A percentile compares a stretch with the other conserved stretches of the same genome.
phyloP scores from a whole-genome alignment of 2,888 invertebrate species.

The Hirudinaria manillensis region DNA sequence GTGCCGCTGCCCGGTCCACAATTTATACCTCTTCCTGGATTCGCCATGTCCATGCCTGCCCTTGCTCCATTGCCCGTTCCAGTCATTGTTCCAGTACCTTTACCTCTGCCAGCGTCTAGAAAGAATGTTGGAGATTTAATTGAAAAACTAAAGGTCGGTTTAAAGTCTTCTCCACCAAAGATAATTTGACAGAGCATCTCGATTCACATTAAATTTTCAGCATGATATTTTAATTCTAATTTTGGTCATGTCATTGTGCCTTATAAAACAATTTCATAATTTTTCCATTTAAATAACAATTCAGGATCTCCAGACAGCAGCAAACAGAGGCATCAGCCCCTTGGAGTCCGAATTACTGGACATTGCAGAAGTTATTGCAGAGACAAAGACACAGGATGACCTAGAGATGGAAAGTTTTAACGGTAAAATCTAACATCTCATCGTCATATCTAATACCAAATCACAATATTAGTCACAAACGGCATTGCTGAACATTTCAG shows the following conservation, averaged over 20 bases:
- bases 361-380: constrained; percentile 27
- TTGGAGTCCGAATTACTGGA: constrained; percentile 29
- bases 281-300: background rate
- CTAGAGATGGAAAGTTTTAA: constrained; percentile 17
- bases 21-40: constrained; percentile 26
- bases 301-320: background rate
- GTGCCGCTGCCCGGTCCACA: constrained; percentile 30
- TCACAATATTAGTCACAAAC: background rate
- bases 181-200: too few species aligned
- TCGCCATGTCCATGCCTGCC: constrained; percentile 23
- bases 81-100: constrained; percentile 24
- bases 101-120: constrained; percentile 19
- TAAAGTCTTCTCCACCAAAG: too few species aligned
- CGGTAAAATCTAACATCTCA: background rate
- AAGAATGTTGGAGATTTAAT: constrained; percentile 20
- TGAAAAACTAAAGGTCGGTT: constrained; percentile 20
- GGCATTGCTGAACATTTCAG: constrained; percentile 12
- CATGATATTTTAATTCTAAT: too few species aligned
- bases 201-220: too few species aligned
- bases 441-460: background rate
- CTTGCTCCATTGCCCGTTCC: constrained; percentile 26
- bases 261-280: background rate
- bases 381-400: constrained; percentile 27
- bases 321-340: background rate
- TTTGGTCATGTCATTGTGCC: background rate